A percentile compares a stretch with the other conserved stretches of the same genome.
Evolutionary conservation across 92 coral and sea anemone genomes (phyloP).

Genomic region (Siderastrea siderea): DNA sequence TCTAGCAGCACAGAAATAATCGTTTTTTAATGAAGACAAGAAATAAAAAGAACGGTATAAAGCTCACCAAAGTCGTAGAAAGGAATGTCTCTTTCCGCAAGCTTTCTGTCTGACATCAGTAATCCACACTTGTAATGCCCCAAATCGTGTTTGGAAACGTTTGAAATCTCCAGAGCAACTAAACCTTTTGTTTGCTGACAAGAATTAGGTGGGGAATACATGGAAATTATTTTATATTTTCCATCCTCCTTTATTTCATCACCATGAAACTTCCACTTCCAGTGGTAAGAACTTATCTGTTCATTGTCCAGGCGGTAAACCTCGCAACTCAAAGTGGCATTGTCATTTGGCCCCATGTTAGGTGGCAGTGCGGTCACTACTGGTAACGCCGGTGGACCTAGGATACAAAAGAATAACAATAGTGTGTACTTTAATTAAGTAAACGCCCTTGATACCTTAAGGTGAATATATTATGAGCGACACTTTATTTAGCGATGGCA

Average conservation of each 20-base stretch:
- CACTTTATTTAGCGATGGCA: no score
- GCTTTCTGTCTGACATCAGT: not conserved
- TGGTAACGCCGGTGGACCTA: slow-evolving; percentile 5
- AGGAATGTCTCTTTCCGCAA: not conserved
- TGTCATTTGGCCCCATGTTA: not conserved
- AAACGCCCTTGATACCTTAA: not conserved
- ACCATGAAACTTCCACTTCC: not conserved
- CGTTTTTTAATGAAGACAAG: no score
- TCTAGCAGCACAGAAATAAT: no score
- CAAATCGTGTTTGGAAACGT: not conserved
- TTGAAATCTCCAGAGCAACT: not conserved
- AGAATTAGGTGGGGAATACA: not conserved
- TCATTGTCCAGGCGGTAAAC: slow-evolving; percentile 1
- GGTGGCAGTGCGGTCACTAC: not conserved
- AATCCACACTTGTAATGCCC: slow-evolving; percentile 3
- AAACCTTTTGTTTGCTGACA: slow-evolving; percentile 9
- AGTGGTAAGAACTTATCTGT: not conserved
- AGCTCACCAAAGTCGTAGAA: slow-evolving; percentile 10
- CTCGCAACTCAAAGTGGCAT: not conserved
- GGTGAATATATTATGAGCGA: not conserved
- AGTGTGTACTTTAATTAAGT: not conserved
- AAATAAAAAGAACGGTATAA: not conserved
- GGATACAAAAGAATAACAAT: not conserved
- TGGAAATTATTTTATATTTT: not conserved
- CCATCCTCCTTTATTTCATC: not conserved